These are phyloP conservation scores for Aphidius colemani DNA, from an alignment of 2,888 invertebrate genomes.

Conservation along the genomic window DNA sequence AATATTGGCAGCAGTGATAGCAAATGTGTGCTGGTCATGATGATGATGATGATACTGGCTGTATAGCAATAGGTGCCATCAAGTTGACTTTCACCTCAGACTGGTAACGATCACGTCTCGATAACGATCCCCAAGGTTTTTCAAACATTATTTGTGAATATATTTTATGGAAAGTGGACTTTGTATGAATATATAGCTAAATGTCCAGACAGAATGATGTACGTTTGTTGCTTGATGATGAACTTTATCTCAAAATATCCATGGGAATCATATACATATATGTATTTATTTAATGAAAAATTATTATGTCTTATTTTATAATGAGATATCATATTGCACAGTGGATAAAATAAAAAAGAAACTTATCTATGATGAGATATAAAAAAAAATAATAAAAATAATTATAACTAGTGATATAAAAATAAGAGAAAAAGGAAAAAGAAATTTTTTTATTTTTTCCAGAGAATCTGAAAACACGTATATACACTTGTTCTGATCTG, in stretches of 20 bases:
- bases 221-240: constrained; percentile 26
- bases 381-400: no score
- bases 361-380: no score
- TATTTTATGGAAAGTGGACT: constrained; percentile 37
- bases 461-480: no score
- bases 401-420: no score
- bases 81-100: constrained; percentile 36
- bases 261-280: no score
- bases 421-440: no score
- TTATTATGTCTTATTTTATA: not conserved
- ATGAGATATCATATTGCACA: not conserved
- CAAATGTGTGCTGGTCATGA: no score
- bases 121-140: constrained; percentile 33
- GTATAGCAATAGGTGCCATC: constrained; percentile 5
- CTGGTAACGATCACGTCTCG: constrained; percentile 36
- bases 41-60: no score
- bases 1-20: no score
- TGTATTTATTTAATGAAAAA: not conserved
- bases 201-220: constrained; percentile 26
- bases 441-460: no score
- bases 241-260: constrained; percentile 17
- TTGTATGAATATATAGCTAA: constrained; percentile 5
- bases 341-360: no score
- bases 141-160: constrained; percentile 36
- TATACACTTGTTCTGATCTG: no score